Conservation (phyloP, 2,797 vertebrate genomes). For the Mormyrops attenuatus region DNA sequence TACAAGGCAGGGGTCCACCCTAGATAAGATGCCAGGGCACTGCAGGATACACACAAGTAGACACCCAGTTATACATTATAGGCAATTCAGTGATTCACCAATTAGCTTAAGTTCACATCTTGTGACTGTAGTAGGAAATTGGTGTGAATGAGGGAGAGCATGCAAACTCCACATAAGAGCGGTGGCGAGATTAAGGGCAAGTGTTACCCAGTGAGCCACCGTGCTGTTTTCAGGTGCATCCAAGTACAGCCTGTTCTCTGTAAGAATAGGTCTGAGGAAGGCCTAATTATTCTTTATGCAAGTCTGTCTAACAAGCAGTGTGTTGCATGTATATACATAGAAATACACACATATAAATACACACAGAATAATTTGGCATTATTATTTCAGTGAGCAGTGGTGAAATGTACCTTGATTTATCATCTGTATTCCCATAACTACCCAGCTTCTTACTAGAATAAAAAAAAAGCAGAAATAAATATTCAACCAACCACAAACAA, state of each 20-base stretch:
- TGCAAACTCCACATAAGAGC: background rate
- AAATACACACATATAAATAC: background rate
- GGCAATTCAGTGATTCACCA: background rate
- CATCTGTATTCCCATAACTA: background rate
- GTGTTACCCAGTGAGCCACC: background rate
- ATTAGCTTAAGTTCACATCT: background rate
- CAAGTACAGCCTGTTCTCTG: background rate
- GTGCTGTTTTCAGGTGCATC: background rate
- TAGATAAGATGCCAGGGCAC: background rate
- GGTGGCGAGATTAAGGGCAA: background rate
- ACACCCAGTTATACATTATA: background rate
- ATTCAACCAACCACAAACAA: background rate
- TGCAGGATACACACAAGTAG: background rate
- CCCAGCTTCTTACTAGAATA: background rate
- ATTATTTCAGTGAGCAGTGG: background rate
- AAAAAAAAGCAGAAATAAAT: background rate
- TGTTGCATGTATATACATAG: background rate
- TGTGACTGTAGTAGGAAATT: background rate
- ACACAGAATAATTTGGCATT: background rate
- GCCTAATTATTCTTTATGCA: background rate
- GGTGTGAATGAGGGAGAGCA: background rate
- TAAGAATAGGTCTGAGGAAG: background rate
- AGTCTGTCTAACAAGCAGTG: conserved; percentile 7
- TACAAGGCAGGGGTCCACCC: background rate
- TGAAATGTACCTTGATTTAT: background rate